Conservation (phyloP, 2,797 vertebrate genomes). For the Naso thynnoides region DNA sequence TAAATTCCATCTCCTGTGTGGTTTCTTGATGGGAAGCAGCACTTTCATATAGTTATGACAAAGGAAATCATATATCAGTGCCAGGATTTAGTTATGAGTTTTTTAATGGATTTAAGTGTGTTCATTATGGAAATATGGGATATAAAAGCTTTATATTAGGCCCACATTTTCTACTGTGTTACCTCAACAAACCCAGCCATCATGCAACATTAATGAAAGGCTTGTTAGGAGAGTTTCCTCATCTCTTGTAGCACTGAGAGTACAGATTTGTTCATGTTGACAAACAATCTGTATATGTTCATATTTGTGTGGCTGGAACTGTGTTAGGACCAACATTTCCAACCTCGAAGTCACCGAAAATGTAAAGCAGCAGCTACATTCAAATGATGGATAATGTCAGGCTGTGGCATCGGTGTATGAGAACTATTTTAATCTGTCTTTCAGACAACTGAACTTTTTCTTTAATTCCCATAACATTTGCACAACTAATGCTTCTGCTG, state of each 20-base stretch:
- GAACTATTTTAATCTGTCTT: background rate
- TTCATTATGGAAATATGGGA: background rate
- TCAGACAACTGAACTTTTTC: background rate
- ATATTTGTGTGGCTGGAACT: conserved; percentile 2
- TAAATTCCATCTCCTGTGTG: background rate
- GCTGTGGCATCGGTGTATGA: no score
- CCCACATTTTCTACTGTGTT: background rate
- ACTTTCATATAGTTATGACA: conserved; percentile 3
- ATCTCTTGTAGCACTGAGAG: background rate
- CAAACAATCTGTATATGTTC: conserved; percentile 9
- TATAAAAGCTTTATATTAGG: conserved; percentile 18
- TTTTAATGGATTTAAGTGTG: conserved; percentile 6
- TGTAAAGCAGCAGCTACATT: background rate
- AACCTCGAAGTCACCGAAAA: background rate
- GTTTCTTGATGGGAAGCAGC: conserved; percentile 27
- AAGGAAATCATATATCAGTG: background rate
- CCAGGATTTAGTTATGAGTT: background rate
- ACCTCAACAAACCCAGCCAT: conserved; percentile 3
- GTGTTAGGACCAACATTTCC: background rate
- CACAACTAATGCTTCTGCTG: background rate
- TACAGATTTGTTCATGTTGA: background rate
- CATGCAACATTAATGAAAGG: conserved; percentile 34
- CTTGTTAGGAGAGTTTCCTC: background rate
- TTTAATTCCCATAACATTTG: background rate
- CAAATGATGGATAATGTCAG: background rate